phyloP scores from a whole-genome alignment of 2,797 vertebrate species.

The Poecile montanus region DNA sequence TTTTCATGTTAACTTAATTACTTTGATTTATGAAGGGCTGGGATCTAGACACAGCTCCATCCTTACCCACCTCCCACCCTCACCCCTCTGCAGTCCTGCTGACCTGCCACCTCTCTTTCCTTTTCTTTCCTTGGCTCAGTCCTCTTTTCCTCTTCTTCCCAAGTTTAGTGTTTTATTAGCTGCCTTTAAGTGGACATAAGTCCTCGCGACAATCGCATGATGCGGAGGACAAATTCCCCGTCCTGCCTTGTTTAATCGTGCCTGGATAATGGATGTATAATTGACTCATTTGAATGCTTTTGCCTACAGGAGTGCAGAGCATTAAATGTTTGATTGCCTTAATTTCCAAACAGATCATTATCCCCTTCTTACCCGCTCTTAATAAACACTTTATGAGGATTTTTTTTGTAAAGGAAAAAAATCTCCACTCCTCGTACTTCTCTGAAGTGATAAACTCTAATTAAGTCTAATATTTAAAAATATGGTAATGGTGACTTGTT shows the following conservation, averaged over 20 bases:
- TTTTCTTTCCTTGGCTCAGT: neutral
- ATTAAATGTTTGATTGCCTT: conserved; percentile 99
- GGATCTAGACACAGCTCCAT: conserved; percentile 77
- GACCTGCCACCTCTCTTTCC: conserved; percentile 68
- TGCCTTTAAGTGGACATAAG: conserved; percentile 83
- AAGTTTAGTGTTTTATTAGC: conserved; percentile 90
- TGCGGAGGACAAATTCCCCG: conserved; percentile 74
- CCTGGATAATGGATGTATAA: conserved; percentile 98
- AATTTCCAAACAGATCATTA: conserved; percentile 99
- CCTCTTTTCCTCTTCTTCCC: conserved; percentile 74
- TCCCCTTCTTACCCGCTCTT: conserved; percentile 94
- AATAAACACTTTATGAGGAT: conserved; percentile 99
- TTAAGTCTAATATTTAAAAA: conserved; percentile 99
- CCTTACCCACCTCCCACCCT: conserved; percentile 70
- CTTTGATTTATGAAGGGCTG: conserved; percentile 89
- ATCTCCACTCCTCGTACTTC: conserved; percentile 87
- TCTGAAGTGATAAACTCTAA: conserved; percentile 94
- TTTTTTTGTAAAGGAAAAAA: conserved; percentile 85
- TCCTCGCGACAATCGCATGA: conserved; percentile 70
- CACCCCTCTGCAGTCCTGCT: conserved; percentile 55
- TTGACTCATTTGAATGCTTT: conserved; percentile 99
- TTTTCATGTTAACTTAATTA: conserved; percentile 87
- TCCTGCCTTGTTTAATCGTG: conserved; percentile 83
- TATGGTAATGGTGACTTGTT: conserved; percentile 93
- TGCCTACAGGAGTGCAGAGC: conserved; percentile 97